Evolutionary conservation across 2,113 vertebrate genomes (phyloP), one percentile per base, ranked within the genome.

Genomic region (Oxygymnocypris stewartii): DNA sequence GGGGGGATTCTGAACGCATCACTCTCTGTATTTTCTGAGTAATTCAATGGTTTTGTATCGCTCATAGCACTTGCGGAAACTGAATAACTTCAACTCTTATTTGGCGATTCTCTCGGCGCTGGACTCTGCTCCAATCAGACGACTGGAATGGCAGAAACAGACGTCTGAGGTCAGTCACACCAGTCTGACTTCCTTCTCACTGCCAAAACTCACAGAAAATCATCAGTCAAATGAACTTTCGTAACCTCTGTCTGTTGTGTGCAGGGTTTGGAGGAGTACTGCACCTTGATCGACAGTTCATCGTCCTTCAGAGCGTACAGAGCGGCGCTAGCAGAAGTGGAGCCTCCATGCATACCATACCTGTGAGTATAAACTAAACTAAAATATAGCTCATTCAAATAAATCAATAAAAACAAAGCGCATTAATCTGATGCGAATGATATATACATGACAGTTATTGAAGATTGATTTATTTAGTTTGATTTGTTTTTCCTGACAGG

Each of bases 71-170:
- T 96, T 99, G 92, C 89, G 98, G 85, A 99, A 99, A 92, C 95
- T 99, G 87, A 99, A 99, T 93, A 99, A 99, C 93, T 99, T 99
- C 93, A 99, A 99, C 94, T 99, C 98, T 59, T 99, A 99, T 91
- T 91, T 99, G 95, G 98, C 98, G 90, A 99, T 99, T 90, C 95
- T 99, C 88, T 99, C 98, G 0, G 98, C 98, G 0, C 91, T 99
- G 94, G 98, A 99, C 93, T 99, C 98, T 0, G 98, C 98, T 0
- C 98, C 98, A 84, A 99, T 99, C 93, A 95, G 98, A 87, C 96
- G 98, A 86, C 91, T 99, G 79, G 98, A 99, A 92, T 99, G 98
- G 98, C 98, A 99, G 94, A 99, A 99, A 75, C 98, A 99, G 92
- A 99, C 98, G n/a, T 99, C 98, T 10, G 98, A 99, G 97, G 98